These are phyloP conservation scores for Bovichtus variegatus DNA, from an alignment of 2,797 vertebrate genomes.

Conservation along the genomic window DNA sequence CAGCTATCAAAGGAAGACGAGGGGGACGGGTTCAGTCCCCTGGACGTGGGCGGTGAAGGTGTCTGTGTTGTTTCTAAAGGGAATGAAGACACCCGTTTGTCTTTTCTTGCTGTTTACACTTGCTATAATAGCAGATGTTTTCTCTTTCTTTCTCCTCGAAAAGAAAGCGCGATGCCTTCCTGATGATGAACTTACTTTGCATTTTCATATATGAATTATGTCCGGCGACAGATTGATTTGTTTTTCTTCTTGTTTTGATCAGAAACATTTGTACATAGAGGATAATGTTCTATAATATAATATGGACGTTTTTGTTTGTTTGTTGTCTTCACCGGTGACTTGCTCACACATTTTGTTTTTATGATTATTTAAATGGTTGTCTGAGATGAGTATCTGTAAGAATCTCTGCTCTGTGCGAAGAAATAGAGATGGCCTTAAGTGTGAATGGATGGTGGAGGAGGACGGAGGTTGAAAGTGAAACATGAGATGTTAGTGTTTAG, in stretches of 20 bases:
- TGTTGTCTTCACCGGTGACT: conserved; percentile 49
- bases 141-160: conserved; percentile 56
- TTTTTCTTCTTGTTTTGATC: conserved; percentile 53
- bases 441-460: conserved; percentile 54
- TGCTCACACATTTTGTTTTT: conserved; percentile 55
- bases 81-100: conserved; percentile 68
- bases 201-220: conserved; percentile 59
- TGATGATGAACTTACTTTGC: conserved; percentile 52
- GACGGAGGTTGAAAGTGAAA: conserved; percentile 27
- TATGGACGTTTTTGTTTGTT: conserved; percentile 43
- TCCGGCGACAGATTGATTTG: conserved; percentile 41
- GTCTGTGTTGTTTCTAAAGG: conserved; percentile 75
- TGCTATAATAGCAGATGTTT: conserved; percentile 55
- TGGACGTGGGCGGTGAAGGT: conserved; percentile 13
- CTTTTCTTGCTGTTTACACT: conserved; percentile 73
- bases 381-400: conserved; percentile 28
- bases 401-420: conserved; percentile 43
- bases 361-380: conserved; percentile 67
- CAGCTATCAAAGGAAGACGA: not conserved
- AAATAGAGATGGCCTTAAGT: conserved; percentile 66
- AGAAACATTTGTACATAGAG: conserved; percentile 71
- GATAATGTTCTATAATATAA: conserved; percentile 59
- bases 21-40: not conserved
- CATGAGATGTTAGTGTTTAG: conserved; percentile 30
- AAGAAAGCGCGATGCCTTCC: conserved; percentile 71